Evolutionary conservation across 2,113 vertebrate genomes (phyloP).

Genomic region (Elephantulus edwardii): DNA sequence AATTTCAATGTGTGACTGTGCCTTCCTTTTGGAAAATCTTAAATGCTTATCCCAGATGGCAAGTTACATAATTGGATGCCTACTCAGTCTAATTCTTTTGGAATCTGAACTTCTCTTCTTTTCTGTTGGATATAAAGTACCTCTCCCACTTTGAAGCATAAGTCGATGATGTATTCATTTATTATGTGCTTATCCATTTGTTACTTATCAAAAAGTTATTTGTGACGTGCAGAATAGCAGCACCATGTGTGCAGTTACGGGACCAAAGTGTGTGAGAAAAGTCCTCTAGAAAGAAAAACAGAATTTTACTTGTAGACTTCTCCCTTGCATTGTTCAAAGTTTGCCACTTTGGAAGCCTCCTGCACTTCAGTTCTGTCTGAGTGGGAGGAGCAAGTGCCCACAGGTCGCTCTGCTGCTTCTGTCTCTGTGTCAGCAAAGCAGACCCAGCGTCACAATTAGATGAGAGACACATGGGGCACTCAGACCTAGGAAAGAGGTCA

Average conservation of each 20-base stretch:
- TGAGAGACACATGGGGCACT: not conserved
- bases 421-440: not conserved
- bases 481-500: not conserved
- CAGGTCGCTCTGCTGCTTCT: rapidly evolving
- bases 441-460: not conserved
- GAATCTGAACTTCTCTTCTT: constrained; percentile 24
- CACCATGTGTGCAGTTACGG: not conserved
- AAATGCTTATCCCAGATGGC: not conserved
- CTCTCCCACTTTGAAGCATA: not conserved
- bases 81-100: not conserved
- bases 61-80: not conserved
- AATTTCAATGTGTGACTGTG: not conserved
- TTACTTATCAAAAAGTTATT: not conserved
- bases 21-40: constrained; percentile 5
- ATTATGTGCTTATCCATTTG: not conserved
- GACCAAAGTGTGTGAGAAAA: not conserved
- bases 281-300: not conserved
- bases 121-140: not conserved
- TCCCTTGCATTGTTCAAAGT: not conserved
- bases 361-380: not conserved
- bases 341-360: not conserved
- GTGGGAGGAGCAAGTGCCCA: rapidly evolving
- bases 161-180: not conserved
- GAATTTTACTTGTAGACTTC: not conserved
- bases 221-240: not conserved